Conservation (phyloP, 2,888 invertebrate species). For the Scaptomyza parva region DNA sequence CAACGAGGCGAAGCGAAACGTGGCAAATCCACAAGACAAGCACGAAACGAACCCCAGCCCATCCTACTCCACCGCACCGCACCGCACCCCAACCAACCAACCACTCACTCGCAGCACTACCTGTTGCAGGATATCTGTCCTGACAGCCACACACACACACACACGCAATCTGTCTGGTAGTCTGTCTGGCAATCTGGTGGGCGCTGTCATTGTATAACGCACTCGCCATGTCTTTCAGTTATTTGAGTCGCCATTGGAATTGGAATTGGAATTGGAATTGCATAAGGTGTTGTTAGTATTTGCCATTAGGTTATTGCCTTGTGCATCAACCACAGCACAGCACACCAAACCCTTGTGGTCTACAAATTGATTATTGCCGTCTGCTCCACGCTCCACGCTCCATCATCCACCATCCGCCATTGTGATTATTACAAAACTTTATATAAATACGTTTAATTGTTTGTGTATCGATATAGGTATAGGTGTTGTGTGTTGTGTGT, state of each 20-base stretch:
- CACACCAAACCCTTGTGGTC: not conserved
- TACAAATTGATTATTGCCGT: conserved; percentile 3
- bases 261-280: conserved; percentile 7
- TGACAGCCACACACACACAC: not conserved
- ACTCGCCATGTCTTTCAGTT: conserved; percentile 26
- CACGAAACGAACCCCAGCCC: conserved; percentile 4
- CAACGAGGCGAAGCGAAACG: conserved; percentile 39
- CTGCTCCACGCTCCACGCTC: too few relatives aligned
- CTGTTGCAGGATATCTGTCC: conserved; percentile 46
- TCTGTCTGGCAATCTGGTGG: conserved; percentile 23
- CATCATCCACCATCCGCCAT: not conserved
- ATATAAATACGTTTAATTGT: not conserved
- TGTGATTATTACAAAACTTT: conserved; percentile 25
- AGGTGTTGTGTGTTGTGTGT: too few relatives aligned
- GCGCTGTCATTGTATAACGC: conserved; percentile 36
- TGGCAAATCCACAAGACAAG: too few relatives aligned
- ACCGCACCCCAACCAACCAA: not conserved
- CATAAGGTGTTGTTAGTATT: conserved; percentile 11
- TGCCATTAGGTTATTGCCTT: conserved; percentile 1
- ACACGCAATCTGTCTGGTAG: not conserved
- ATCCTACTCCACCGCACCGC: not conserved
- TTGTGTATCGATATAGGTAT: conserved; percentile 16
- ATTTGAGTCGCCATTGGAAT: not conserved
- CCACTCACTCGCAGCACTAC: conserved; percentile 18
- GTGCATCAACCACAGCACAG: not conserved